Evolutionary conservation across 2,888 invertebrate genomes (phyloP).

Genomic region (Tipula confusa): DNA sequence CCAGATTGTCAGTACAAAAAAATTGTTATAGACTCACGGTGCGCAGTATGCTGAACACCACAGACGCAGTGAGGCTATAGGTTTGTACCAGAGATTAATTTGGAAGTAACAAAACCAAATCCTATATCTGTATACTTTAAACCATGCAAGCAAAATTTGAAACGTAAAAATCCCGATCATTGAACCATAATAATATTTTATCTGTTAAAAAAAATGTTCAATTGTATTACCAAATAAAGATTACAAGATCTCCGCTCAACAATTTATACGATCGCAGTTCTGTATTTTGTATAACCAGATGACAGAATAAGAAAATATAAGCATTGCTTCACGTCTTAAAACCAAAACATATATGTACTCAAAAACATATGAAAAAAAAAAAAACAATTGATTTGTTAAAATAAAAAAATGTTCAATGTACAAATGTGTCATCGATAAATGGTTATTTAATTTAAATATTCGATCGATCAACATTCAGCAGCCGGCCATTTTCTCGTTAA

Average conservation of each 20-base stretch:
- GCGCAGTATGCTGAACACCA: too few relatives aligned
- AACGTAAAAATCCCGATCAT: background rate
- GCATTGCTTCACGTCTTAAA: background rate
- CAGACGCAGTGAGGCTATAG: too few relatives aligned
- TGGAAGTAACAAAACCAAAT: too few relatives aligned
- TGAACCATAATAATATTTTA: background rate
- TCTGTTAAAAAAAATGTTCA: background rate
- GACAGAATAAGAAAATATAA: background rate
- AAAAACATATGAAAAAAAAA: background rate
- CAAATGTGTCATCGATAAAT: background rate
- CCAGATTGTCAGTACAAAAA: too few relatives aligned
- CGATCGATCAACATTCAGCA: background rate
- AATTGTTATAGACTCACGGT: too few relatives aligned
- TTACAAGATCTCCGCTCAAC: background rate
- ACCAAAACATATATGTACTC: background rate
- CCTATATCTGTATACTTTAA: too few relatives aligned
- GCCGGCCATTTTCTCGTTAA: background rate
- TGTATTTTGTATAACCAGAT: background rate
- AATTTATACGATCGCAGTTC: background rate
- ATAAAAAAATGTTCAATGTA: background rate
- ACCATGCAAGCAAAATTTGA: too few relatives aligned
- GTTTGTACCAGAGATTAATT: too few relatives aligned
- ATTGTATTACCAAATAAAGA: background rate
- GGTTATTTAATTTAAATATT: background rate
- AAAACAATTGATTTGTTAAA: background rate